Evolutionary conservation across 2,113 vertebrate genomes (phyloP).

Genomic region (Suncus etruscus): DNA sequence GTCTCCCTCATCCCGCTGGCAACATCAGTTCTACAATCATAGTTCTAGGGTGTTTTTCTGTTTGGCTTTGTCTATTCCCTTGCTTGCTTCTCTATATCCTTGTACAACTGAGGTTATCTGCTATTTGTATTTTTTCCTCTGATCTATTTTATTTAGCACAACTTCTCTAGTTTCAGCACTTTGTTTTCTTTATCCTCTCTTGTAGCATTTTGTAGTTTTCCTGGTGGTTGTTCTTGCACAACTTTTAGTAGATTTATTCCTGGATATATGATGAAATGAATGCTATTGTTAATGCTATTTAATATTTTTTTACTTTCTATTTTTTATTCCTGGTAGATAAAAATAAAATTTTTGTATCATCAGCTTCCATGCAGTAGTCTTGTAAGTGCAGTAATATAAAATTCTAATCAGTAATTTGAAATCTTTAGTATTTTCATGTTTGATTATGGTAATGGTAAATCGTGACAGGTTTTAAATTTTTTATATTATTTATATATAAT

Average conservation of each 20-base stretch:
- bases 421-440: constrained; percentile 19
- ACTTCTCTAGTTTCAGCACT: background rate
- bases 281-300: constrained; percentile 14
- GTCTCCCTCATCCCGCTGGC: no score
- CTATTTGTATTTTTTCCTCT: no score
- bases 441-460: background rate
- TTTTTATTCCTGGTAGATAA: background rate
- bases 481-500: background rate
- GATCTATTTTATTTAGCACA: no score
- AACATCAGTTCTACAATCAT: no score
- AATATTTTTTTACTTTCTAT: constrained; percentile 20
- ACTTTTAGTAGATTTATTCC: constrained; percentile 12
- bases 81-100: no score
- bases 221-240: background rate
- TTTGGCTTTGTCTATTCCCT: no score
- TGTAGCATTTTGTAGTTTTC: constrained; percentile 12
- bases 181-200: background rate
- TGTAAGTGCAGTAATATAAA: constrained; percentile 6
- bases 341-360: constrained; percentile 46
- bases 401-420: constrained; percentile 32
- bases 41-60: no score
- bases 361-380: background rate
- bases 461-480: constrained; percentile 12
- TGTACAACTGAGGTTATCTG: no score
- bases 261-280: constrained; percentile 20